Evolutionary conservation across 1,140 invertebrate genomes (phyloP), one percentile per base, ranked within the genome.

Genomic region (Drosophila yakuba): DNA sequence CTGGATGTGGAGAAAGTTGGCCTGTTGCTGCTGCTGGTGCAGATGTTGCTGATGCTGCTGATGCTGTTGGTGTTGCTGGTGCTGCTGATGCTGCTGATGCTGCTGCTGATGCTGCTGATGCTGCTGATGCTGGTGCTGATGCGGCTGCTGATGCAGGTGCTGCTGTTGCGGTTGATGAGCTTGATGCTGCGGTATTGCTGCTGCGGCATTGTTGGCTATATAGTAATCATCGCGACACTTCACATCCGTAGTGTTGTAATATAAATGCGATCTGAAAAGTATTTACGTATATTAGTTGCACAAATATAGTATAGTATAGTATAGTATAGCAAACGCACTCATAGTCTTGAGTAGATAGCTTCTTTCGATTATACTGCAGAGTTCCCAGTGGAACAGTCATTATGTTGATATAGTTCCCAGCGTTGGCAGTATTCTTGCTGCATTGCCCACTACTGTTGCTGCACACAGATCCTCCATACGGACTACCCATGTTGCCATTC

Each of bases 141-240:
- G 77, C 0, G 55, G 60, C n/a, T 60, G 74, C 20, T 47, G 57
- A 10, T 67, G 69, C 45, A 51, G 43, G 5, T 64, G 60, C 3
- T 45, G 62, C 28, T 67, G 78, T 17, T 73, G 64, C 47, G 48
- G 73, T 54, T 66, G 74, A n/a, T 64, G 78, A 8, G 45, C 43
- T 35, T 63, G 73, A 10, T 74, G 73, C 25, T 75, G 67, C 17
- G 48, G 67, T 7, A 64, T 51, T 8, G 48, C 47, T 54, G 59
- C 72, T 44, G 63, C 75, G 8, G 47, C 36, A 68, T 57, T 83
- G 39, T 61, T 78, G 20, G 66, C 71, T 39, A 67, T 38, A 74
- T 90, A 92, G 64, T 80, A 91, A 61, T 91, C 85, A 44, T 92
- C 91, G n/a, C 90, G 88, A 52, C 88, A 91, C 67, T 80, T 90